These are phyloP conservation scores for Trichomycterus rosablanca DNA, from an alignment of 2,113 vertebrate species.

Conservation along the genomic window DNA sequence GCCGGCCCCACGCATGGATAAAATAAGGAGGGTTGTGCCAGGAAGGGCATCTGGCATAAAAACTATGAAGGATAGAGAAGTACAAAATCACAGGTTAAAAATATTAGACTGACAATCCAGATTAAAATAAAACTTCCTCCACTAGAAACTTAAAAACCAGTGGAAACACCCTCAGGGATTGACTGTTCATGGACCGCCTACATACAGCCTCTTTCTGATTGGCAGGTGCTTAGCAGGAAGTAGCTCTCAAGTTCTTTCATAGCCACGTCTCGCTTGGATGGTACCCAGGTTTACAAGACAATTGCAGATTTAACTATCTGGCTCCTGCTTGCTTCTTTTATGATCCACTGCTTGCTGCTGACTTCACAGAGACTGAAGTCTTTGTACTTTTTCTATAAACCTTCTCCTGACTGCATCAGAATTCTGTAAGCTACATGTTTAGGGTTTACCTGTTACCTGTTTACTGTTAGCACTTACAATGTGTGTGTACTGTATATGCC, in stretches of 20 bases:
- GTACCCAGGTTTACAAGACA: conserved; percentile 41
- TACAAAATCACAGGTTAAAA: background rate
- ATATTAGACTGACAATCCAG: conserved; percentile 12
- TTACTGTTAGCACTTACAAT: no score
- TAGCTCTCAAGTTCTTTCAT: conserved; percentile 23
- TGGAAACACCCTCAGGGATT: conserved; percentile 13
- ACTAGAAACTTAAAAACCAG: conserved; percentile 11
- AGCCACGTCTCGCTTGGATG: conserved; percentile 48
- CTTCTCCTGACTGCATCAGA: no score
- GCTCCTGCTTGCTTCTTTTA: conserved; percentile 4
- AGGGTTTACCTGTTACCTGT: no score
- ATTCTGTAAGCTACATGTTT: no score
- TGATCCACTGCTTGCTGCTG: background rate
- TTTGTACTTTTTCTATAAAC: no score
- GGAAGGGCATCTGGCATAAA: no score
- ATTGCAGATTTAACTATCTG: conserved; percentile 26
- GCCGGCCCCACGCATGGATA: no score
- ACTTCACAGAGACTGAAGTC: no score
- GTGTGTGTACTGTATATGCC: no score
- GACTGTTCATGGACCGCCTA: background rate
- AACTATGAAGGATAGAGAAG: no score
- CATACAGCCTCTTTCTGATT: conserved; percentile 10
- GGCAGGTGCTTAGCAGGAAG: conserved; percentile 33
- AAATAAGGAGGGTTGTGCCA: no score
- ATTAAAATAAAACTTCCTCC: conserved; percentile 6